Conservation (phyloP, 2,888 invertebrate species). For the Pasiphila rectangulata region DNA sequence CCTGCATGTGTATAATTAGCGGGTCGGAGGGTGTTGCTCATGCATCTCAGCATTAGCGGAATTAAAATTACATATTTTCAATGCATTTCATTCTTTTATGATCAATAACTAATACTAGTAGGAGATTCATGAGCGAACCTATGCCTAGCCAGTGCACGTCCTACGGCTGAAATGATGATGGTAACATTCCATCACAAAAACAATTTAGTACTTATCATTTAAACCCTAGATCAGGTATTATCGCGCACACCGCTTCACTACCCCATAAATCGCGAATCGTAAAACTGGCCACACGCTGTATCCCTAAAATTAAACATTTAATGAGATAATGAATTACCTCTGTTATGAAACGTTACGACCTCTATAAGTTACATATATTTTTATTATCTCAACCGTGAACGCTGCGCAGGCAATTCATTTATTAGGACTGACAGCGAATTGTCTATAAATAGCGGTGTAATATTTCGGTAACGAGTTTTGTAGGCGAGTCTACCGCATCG, state of each 20-base stretch:
- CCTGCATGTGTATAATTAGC: too few relatives aligned
- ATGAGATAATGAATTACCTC: slow-evolving; percentile 63
- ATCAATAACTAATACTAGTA: too few relatives aligned
- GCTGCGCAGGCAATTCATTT: slow-evolving; percentile 54
- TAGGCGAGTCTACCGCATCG: slow-evolving; percentile 40
- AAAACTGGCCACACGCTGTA: slow-evolving; percentile 47
- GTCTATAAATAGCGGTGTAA: slow-evolving; percentile 54
- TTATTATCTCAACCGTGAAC: slow-evolving; percentile 52
- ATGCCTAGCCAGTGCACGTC: too few relatives aligned
- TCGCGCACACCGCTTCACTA: slow-evolving; percentile 54
- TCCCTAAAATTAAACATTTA: slow-evolving; percentile 67
- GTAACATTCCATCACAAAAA: background rate
- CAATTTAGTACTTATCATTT: slow-evolving; percentile 42
- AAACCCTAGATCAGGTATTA: slow-evolving; percentile 43
- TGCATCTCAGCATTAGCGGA: too few relatives aligned
- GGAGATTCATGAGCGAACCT: too few relatives aligned
- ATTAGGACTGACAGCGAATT: slow-evolving; percentile 59
- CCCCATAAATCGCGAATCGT: slow-evolving; percentile 53
- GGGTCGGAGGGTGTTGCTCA: too few relatives aligned
- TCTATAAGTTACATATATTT: slow-evolving; percentile 54
- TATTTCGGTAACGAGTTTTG: slow-evolving; percentile 52
- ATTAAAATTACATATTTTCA: too few relatives aligned
- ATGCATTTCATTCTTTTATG: too few relatives aligned
- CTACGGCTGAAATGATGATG: too few relatives aligned
- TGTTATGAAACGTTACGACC: slow-evolving; percentile 55